Conservation (phyloP, 2,888 invertebrate genomes). For the Sphaerophoria rueppellii region DNA sequence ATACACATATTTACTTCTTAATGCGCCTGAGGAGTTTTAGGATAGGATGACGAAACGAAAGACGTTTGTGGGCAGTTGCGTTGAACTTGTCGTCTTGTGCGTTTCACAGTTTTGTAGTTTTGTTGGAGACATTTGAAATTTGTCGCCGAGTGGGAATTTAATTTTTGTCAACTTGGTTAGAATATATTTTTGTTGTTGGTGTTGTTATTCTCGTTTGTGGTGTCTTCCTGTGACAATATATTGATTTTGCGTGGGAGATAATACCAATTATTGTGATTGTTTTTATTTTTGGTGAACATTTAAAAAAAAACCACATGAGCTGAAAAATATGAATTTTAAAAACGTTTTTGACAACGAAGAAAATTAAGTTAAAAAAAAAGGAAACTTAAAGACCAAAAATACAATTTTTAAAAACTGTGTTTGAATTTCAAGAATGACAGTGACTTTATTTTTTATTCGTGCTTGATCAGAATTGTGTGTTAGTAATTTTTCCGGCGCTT, state of each 20-base stretch:
- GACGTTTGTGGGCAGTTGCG: constrained; percentile 80
- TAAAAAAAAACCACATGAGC: neutral
- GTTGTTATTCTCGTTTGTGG: neutral
- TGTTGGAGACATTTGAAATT: constrained; percentile 35
- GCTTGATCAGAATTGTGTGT: neutral
- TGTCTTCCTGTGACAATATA: neutral
- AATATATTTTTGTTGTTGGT: neutral
- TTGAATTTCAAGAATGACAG: neutral
- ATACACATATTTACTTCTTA: constrained; percentile 27
- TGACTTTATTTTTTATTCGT: neutral
- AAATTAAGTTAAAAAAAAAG: neutral
- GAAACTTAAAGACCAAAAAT: neutral
- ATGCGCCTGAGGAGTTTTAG: constrained; percentile 71
- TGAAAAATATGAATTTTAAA: neutral
- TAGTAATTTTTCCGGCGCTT: neutral
- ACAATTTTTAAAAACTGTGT: neutral
- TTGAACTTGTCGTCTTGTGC: constrained; percentile 81
- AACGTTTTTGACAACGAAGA: neutral
- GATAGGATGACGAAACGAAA: constrained; percentile 72
- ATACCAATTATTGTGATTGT: neutral
- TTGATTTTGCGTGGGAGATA: neutral
- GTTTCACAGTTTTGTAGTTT: constrained; percentile 74
- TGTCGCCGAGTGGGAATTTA: constrained; percentile 52
- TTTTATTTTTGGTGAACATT: neutral
- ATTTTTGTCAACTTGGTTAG: constrained; percentile 54